phyloP scores from a whole-genome alignment of 2,888 invertebrate genomes.

The Lasioglossum figueresi region DNA sequence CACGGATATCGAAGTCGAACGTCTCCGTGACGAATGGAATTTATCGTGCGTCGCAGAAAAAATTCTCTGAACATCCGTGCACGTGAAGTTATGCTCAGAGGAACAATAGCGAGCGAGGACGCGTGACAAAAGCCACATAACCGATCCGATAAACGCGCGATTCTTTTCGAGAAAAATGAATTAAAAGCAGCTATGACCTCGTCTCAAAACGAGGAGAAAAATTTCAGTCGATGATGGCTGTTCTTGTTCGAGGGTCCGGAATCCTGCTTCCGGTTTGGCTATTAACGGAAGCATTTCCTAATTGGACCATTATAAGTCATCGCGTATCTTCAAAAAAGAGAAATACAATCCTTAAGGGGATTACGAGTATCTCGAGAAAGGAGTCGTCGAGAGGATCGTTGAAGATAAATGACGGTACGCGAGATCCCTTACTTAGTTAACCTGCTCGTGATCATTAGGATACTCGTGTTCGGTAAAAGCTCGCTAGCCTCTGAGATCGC shows the following conservation, averaged over 20 bases:
- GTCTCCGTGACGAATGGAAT: background rate
- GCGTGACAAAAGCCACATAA: conserved; percentile 32
- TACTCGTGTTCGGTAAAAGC: background rate
- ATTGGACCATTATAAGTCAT: background rate
- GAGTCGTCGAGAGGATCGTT: background rate
- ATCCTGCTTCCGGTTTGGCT: background rate
- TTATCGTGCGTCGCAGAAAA: background rate
- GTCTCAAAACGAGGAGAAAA: background rate
- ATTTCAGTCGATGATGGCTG: background rate
- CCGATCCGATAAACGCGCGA: background rate
- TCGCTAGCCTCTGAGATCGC: too few relatives aligned
- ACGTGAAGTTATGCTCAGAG: conserved; percentile 23
- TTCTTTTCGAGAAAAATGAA: conserved; percentile 5
- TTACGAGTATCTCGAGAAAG: background rate
- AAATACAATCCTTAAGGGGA: background rate
- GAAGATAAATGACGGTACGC: conserved; percentile 23
- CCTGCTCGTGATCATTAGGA: background rate
- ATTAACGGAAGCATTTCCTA: background rate
- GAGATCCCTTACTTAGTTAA: background rate
- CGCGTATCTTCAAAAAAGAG: background rate
- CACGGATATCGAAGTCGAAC: background rate
- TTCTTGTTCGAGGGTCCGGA: conserved; percentile 10
- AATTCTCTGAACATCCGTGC: conserved; percentile 6
- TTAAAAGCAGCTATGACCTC: background rate
- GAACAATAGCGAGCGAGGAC: conserved; percentile 31